These are phyloP conservation scores for Andrena minutula DNA, from an alignment of 2,888 invertebrate genomes.

Conservation along the genomic window DNA sequence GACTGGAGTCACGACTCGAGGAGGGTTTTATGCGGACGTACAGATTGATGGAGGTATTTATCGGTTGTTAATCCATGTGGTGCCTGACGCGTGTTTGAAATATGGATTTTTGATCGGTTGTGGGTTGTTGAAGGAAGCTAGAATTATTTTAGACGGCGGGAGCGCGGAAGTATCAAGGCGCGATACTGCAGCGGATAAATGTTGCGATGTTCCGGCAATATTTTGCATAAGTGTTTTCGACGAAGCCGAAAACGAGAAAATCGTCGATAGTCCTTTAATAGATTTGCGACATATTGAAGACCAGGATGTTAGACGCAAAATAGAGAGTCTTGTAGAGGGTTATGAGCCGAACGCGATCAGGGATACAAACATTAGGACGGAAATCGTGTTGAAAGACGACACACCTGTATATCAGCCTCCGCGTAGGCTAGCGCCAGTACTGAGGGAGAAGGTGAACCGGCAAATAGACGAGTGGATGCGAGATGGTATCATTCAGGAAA, in stretches of 20 bases:
- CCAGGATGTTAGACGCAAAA: background rate
- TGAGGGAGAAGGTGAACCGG: conserved; percentile 68
- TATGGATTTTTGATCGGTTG: conserved; percentile 47
- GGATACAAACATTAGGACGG: conserved; percentile 63
- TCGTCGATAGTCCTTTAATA: background rate
- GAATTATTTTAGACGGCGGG: conserved; percentile 18
- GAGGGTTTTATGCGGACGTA: conserved; percentile 26
- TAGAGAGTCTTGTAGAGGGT: background rate
- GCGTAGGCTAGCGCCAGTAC: conserved; percentile 64
- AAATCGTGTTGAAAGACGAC: conserved; percentile 73
- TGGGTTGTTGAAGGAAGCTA: conserved; percentile 43
- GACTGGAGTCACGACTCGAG: conserved; percentile 1
- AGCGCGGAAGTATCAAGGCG: conserved; percentile 25
- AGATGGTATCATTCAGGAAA: conserved; percentile 71
- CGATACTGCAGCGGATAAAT: background rate
- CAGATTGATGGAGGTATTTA: conserved; percentile 42
- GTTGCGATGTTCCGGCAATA: conserved; percentile 37
- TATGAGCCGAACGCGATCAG: conserved; percentile 31
- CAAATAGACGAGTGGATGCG: conserved; percentile 76
- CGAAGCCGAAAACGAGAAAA: background rate
- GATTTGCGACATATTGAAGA: conserved; percentile 7
- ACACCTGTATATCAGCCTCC: conserved; percentile 70
- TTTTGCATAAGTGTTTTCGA: conserved; percentile 32
- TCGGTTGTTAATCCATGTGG: conserved; percentile 42
- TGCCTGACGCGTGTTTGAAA: conserved; percentile 33